These are phyloP conservation scores for Rhorus exstirpatorius DNA, from an alignment of 2,888 invertebrate species.

Conservation along the genomic window DNA sequence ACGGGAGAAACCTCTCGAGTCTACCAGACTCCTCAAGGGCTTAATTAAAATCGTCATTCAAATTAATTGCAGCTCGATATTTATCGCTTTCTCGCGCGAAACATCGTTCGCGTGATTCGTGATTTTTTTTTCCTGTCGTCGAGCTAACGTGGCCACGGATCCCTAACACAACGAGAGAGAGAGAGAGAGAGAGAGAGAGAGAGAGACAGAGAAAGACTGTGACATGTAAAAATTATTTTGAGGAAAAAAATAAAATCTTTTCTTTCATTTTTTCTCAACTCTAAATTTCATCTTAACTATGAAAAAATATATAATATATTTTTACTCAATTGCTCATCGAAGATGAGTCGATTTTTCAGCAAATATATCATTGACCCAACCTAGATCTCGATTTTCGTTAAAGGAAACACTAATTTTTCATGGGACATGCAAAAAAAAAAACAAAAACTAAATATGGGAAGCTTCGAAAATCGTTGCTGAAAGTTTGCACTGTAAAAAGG, in stretches of 20 bases:
- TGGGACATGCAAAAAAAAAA: too few relatives aligned
- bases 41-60: conserved; percentile 83
- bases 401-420: too few relatives aligned
- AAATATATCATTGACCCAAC: too few relatives aligned
- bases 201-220: not conserved
- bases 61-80: conserved; percentile 76
- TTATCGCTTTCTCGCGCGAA: conserved; percentile 26
- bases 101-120: not conserved
- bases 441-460: too few relatives aligned
- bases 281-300: too few relatives aligned
- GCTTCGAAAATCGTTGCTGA: not conserved
- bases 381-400: too few relatives aligned
- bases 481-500: not conserved
- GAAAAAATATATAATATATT: too few relatives aligned
- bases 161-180: too few relatives aligned
- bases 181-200: too few relatives aligned
- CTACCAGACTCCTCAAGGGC: conserved; percentile 75
- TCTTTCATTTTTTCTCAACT: too few relatives aligned
- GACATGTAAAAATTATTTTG: too few relatives aligned
- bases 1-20: conserved; percentile 77
- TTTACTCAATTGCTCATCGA: not conserved
- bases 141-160: not conserved
- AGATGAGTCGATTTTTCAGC: not conserved
- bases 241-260: too few relatives aligned
- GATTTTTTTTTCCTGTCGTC: not conserved